Conservation (phyloP, 1,140 invertebrate genomes). For the Holotrichia oblita region DNA sequence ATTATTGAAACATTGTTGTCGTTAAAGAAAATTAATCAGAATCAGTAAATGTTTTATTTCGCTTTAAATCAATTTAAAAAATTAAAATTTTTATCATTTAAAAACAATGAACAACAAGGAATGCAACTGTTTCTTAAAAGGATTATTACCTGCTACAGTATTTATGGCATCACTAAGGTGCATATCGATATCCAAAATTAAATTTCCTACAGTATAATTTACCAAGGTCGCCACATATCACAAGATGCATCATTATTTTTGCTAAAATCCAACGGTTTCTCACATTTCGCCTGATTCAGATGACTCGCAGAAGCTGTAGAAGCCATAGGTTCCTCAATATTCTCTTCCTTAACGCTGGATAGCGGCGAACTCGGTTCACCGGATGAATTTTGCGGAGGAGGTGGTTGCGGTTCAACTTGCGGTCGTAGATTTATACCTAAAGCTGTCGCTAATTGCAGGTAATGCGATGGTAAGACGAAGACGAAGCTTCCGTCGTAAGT, state of each 20-base stretch:
- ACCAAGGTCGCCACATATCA: constrained; percentile 59
- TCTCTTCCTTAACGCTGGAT: constrained; percentile 38
- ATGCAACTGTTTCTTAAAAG: too few relatives aligned
- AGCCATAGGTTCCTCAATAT: constrained; percentile 43
- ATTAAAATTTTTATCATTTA: too few relatives aligned
- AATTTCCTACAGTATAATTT: too few relatives aligned
- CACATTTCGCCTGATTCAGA: constrained; percentile 39
- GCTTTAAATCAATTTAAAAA: too few relatives aligned
- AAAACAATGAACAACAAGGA: too few relatives aligned
- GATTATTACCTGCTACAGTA: too few relatives aligned
- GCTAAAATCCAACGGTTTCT: constrained; percentile 56
- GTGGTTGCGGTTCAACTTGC: constrained; percentile 40
- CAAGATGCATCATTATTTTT: constrained; percentile 52
- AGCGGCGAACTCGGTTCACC: not conserved
- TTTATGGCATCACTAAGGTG: too few relatives aligned
- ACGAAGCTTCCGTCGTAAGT: constrained; percentile 59
- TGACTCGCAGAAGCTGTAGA: too few relatives aligned
- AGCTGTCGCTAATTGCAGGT: constrained; percentile 58
- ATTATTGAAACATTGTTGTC: too few relatives aligned
- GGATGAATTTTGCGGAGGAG: not conserved
- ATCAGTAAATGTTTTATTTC: too few relatives aligned
- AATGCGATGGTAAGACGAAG: constrained; percentile 59
- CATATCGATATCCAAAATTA: too few relatives aligned
- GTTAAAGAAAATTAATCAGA: too few relatives aligned
- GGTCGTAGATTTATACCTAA: constrained; percentile 58